Evolutionary conservation across 1,140 invertebrate genomes (phyloP).

Genomic region (Rhopalosiphum maidis): DNA sequence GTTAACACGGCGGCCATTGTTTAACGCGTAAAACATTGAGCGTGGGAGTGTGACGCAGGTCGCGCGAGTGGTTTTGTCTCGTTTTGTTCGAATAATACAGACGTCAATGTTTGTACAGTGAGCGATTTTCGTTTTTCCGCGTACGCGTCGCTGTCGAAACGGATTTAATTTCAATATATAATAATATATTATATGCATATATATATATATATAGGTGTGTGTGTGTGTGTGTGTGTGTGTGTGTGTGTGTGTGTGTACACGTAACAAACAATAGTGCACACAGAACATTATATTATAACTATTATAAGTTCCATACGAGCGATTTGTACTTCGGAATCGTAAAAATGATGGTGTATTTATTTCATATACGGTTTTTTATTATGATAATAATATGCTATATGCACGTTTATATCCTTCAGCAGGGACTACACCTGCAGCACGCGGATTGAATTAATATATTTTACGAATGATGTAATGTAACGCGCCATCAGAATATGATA

Average conservation of each 20-base stretch:
- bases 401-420: background rate
- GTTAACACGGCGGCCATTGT: background rate
- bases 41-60: background rate
- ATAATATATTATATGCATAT: background rate
- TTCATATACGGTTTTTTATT: background rate
- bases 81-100: background rate
- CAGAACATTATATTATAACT: background rate
- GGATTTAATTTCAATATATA: constrained; percentile 2
- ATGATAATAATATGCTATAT: background rate
- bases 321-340: background rate
- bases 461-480: background rate
- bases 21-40: background rate
- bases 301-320: background rate
- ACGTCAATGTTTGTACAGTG: background rate
- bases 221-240: too few relatives aligned
- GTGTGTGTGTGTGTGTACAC: background rate
- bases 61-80: background rate
- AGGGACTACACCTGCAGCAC: too few relatives aligned
- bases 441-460: background rate
- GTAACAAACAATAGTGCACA: background rate
- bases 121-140: background rate
- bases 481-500: background rate
- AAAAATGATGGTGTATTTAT: background rate
- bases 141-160: background rate
- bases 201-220: too few relatives aligned